phyloP scores from a whole-genome alignment of 1,140 invertebrate species.

The Penaeus japonicus region DNA sequence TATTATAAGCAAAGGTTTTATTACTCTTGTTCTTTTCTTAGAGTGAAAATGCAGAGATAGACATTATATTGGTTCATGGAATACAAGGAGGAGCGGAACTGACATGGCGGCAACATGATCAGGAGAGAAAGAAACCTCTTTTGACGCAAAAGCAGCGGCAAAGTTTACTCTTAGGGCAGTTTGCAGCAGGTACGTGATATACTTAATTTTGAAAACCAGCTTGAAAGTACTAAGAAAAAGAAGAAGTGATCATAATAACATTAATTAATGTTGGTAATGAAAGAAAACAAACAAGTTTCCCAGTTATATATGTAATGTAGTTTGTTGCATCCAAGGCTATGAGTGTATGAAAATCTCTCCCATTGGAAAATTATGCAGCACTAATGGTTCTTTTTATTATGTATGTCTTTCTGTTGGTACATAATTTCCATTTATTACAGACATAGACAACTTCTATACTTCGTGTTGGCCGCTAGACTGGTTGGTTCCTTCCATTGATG shows the following conservation, averaged over 20 bases:
- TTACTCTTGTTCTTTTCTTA: background rate
- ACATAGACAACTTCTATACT: slow-evolving; percentile 31
- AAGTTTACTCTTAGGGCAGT: background rate
- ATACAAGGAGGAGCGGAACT: slow-evolving; percentile 38
- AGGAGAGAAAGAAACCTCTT: background rate
- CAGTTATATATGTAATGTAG: no score
- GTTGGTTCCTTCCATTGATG: slow-evolving; percentile 16
- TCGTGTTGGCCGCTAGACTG: slow-evolving; percentile 51
- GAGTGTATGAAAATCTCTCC: no score
- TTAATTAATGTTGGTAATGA: background rate
- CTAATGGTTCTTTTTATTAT: background rate
- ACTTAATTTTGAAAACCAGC: background rate
- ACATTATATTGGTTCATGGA: slow-evolving; percentile 48
- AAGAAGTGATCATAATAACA: background rate
- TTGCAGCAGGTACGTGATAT: background rate
- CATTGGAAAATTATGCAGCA: background rate
- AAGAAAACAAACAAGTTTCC: background rate
- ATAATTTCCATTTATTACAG: background rate
- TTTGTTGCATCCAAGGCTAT: no score
- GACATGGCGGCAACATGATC: slow-evolving; percentile 47
- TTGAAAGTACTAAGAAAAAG: background rate
- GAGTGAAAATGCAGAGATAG: slow-evolving; percentile 9
- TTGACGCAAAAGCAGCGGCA: slow-evolving; percentile 26
- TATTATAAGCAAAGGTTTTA: background rate
- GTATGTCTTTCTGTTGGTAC: background rate